Conservation (phyloP, 2,888 invertebrate species). For the Molanna angustata region DNA sequence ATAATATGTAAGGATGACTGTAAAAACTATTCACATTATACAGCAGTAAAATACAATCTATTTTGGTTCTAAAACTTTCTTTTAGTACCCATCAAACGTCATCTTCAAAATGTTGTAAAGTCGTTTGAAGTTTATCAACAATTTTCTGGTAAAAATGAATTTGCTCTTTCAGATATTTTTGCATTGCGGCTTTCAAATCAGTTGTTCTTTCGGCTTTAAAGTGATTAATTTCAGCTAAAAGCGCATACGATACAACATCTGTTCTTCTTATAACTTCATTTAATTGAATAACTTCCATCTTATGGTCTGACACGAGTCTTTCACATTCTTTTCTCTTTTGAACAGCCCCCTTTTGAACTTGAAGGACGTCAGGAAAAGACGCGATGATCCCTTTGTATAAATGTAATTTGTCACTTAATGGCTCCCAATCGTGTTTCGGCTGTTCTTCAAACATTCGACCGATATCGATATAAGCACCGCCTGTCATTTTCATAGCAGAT, state of each 20-base stretch:
- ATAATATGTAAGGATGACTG: no score
- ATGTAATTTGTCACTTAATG: constrained; percentile 85
- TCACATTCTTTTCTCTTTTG: constrained; percentile 90
- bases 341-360: constrained; percentile 85
- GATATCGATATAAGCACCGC: constrained; percentile 85
- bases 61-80: no score
- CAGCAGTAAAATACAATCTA: no score
- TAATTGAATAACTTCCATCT: constrained; percentile 77
- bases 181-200: constrained; percentile 84
- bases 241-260: constrained; percentile 89
- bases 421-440: constrained; percentile 86
- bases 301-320: constrained; percentile 73
- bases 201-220: constrained; percentile 84
- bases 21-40: no score
- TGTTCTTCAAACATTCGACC: constrained; percentile 89
- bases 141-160: constrained; percentile 88
- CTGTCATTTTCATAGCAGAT: constrained; percentile 79
- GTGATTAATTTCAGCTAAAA: constrained; percentile 92
- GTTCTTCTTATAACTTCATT: constrained; percentile 79
- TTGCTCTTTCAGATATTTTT: constrained; percentile 82
- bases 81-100: no score
- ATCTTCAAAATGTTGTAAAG: constrained; percentile 53
- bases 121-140: constrained; percentile 66
- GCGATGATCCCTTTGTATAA: constrained; percentile 92
- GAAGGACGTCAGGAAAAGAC: constrained; percentile 86